phyloP scores from a whole-genome alignment of 2,797 vertebrate species.

The Fringilla coelebs region DNA sequence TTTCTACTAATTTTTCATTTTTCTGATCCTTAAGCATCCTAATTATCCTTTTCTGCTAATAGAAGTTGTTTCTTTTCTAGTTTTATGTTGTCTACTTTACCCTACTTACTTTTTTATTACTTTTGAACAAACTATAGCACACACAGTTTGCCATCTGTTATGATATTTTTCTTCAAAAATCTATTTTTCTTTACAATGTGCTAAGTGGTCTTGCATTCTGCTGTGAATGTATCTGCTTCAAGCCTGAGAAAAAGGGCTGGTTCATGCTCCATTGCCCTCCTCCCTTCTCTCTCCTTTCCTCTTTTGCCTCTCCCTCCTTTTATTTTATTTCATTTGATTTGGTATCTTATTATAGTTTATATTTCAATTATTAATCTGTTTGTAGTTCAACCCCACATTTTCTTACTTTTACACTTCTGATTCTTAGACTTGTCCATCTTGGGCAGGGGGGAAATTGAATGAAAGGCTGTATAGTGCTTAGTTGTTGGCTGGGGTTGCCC shows the following conservation, averaged over 20 bases:
- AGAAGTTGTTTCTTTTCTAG: background rate
- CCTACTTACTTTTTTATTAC: constrained; percentile 10
- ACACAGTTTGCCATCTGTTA: constrained; percentile 34
- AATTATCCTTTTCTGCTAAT: background rate
- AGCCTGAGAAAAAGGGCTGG: background rate
- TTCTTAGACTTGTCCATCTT: background rate
- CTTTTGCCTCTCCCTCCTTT: background rate
- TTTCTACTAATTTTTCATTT: background rate
- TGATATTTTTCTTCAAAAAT: constrained; percentile 2
- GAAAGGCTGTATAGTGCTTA: background rate
- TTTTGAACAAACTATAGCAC: background rate
- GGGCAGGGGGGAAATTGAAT: background rate
- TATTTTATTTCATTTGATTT: background rate
- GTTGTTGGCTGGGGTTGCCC: background rate
- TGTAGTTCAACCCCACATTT: background rate
- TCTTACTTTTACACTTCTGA: background rate
- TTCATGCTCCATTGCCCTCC: background rate
- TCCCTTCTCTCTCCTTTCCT: background rate
- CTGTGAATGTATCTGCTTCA: background rate
- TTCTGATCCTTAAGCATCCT: background rate
- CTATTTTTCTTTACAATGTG: background rate
- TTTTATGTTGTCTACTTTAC: constrained; percentile 6
- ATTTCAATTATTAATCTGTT: background rate
- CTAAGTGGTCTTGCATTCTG: background rate
- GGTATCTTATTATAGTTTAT: background rate